A percentile compares a stretch with the other conserved stretches of the same genome.
Conservation (phyloP, 2,888 invertebrate genomes). For the Drosophila koepferae region DNA sequence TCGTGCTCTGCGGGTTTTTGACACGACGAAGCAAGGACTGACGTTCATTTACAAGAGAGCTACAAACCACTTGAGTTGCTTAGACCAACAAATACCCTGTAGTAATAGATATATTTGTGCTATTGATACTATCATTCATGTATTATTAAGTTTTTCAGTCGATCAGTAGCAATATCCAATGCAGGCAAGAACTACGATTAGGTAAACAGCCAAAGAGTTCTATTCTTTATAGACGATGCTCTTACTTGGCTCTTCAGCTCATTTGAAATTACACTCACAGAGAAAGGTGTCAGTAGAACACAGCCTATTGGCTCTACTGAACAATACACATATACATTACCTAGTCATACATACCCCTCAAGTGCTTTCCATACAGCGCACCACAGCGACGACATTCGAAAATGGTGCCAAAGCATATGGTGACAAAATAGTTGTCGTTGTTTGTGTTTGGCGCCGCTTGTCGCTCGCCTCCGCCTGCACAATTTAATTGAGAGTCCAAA, state of each 20-base stretch:
- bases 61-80: background rate
- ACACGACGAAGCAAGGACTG: conserved; percentile 57
- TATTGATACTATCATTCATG: background rate
- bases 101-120: background rate
- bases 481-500: conserved; percentile 78
- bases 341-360: background rate
- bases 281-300: background rate
- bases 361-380: conserved; percentile 12
- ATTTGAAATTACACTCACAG: background rate
- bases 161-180: no score
- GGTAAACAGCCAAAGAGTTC: no score
- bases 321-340: background rate
- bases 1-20: conserved; percentile 48
- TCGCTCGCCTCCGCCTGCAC: conserved; percentile 65
- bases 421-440: conserved; percentile 70
- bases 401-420: conserved; percentile 74
- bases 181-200: no score
- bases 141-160: no score
- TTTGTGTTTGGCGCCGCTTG: conserved; percentile 59
- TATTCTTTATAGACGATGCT: no score
- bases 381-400: conserved; percentile 39
- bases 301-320: no score
- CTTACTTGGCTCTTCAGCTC: background rate
- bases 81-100: conserved; percentile 19
- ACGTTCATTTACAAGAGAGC: conserved; percentile 21